Percentiles rank a stretch among this genome's conserved stretches.
phyloP scores from a whole-genome alignment of 2,113 vertebrate genomes.

The Forbesichthys papilliferus region DNA sequence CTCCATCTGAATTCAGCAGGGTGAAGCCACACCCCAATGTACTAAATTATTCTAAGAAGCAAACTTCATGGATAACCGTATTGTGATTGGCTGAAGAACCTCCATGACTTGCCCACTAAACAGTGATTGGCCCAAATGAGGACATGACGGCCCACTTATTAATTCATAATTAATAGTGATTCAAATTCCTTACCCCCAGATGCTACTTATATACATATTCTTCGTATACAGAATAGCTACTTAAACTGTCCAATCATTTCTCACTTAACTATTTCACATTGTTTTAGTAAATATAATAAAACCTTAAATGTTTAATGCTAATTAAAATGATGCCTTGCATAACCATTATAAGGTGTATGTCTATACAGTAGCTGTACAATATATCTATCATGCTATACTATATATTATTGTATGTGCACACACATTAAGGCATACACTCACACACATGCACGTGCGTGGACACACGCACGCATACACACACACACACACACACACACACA shows the following conservation, averaged over 20 bases:
- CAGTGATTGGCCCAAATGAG: constrained; percentile 55
- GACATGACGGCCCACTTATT: constrained; percentile 46
- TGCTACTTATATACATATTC: neutral
- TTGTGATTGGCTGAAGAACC: constrained; percentile 71
- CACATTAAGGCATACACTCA: neutral
- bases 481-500: neutral
- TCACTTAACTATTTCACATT: neutral
- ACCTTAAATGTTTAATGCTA: no score
- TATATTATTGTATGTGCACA: neutral
- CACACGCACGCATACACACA: neutral
- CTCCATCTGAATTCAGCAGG: constrained; percentile 69
- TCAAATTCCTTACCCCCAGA: constrained; percentile 63
- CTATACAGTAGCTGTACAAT: no score
- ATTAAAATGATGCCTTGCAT: no score
- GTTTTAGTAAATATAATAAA: no score
- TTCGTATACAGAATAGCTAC: constrained; percentile 8
- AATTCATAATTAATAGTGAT: constrained; percentile 70
- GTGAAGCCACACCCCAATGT: constrained; percentile 75
- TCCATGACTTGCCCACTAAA: constrained; percentile 33
- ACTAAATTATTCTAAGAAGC: constrained; percentile 80
- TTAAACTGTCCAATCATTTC: neutral
- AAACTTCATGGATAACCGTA: constrained; percentile 79
- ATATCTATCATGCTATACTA: neutral
- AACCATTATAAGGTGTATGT: no score
- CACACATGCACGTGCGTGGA: neutral